phyloP scores from a whole-genome alignment of 2,113 vertebrate genomes.

The Coptodon rendalli region DNA sequence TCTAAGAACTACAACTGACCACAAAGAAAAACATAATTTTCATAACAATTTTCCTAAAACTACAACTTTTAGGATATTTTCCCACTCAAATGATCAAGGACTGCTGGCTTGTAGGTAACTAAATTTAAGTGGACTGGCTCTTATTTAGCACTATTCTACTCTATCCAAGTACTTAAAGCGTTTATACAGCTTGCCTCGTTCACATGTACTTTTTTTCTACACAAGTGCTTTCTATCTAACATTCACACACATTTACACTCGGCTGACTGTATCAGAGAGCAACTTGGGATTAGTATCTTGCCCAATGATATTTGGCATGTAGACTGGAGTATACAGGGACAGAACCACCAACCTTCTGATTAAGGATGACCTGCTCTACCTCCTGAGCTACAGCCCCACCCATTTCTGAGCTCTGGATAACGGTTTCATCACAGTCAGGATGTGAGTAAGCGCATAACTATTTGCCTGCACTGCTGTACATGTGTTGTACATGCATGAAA shows the following conservation, averaged over 20 bases:
- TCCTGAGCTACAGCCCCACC: not conserved
- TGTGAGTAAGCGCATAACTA: not conserved
- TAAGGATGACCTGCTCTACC: not conserved
- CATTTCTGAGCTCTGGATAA: not conserved
- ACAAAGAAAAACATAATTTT: not conserved
- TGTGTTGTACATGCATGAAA: not conserved
- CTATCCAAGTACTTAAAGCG: not conserved
- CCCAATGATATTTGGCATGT: not conserved
- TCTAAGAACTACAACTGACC: not conserved
- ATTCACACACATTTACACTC: not conserved
- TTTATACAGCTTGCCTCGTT: not conserved
- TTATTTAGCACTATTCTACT: not conserved
- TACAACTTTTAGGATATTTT: not conserved
- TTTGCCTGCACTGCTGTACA: not conserved
- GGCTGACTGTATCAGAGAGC: not conserved
- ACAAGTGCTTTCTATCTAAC: not conserved
- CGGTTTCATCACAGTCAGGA: not conserved
- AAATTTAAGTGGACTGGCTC: not conserved
- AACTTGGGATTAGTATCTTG: not conserved
- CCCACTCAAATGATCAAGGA: not conserved
- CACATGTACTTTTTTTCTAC: not conserved
- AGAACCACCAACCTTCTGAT: not conserved
- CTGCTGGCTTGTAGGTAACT: not conserved
- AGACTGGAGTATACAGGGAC: not conserved
- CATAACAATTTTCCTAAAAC: not conserved